Evolutionary conservation across 2,113 vertebrate genomes (phyloP), one percentile per base, ranked within the genome.

Genomic region (Machaerirhynchus nigripectus): DNA sequence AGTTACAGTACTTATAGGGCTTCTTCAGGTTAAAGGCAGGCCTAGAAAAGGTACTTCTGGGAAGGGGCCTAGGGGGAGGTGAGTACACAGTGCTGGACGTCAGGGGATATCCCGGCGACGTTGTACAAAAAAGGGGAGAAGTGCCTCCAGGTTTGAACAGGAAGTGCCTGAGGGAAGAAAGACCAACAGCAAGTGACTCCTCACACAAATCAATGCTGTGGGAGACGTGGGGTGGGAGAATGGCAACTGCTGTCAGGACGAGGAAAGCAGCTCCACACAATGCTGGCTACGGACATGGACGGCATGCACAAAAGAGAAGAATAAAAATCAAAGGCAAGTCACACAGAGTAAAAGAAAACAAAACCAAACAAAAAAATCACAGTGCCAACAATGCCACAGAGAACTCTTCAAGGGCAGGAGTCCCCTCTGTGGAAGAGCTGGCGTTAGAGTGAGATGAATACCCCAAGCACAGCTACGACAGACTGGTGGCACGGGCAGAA

Each of bases 71-170:
- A 19, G 99, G 99, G 8, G 99, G 99, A 40, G 99, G 99, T 2
- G 99, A 99, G 97, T 99, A 99, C 96, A 99, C 99, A 49, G 99
- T 99, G 98, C 99, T 99, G 97, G 99, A 99, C 14, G 99, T 99
- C 98, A 99, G 96, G 75, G 99, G 99, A 96, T 99, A 99, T 95
- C 99, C 99, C 2, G 99, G 99, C 14, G 99, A 99, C 0, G 99
- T 98, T 39, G 99, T 99, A 98, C 99, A 99, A 98, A 99, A 99
- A 97, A 99, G 98, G 6, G 99, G 99, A 75, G 99, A 99, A 49
- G 99, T 99, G 87, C 99, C 99, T 91, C 99, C 99, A 7, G 99
- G 99, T 98, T 99, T 99, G 98, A 99, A 99, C 70, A 99, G 98
- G 98, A 99, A 99, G 97, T 99, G 99, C 98, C 99, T 99, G 98